Percentiles rank a stretch among this genome's conserved stretches.
phyloP scores from a whole-genome alignment of 1,140 invertebrate species.

The Apocrypta bakeri region DNA sequence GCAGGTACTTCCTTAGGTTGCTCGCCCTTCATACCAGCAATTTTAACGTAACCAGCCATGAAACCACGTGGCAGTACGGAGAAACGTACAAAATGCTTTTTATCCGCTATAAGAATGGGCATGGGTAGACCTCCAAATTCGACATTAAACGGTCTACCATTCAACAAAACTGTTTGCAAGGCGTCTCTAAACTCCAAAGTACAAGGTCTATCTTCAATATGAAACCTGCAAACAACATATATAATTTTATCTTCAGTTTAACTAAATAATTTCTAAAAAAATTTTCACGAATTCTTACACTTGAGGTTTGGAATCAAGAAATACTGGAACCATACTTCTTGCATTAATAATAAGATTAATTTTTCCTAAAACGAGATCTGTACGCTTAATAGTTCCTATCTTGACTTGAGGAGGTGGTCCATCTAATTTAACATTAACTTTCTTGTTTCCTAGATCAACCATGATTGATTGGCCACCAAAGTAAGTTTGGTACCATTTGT shows the following conservation, averaged over 20 bases:
- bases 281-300: slow-evolving; percentile 70
- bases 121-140: slow-evolving; percentile 95
- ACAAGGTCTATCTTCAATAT: slow-evolving; percentile 83
- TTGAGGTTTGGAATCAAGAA: slow-evolving; percentile 90
- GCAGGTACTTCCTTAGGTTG: slow-evolving; percentile 60
- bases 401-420: slow-evolving; percentile 91
- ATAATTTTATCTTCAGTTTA: not conserved
- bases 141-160: slow-evolving; percentile 87
- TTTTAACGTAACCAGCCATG: slow-evolving; percentile 80
- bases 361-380: slow-evolving; percentile 87
- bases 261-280: slow-evolving; percentile 7
- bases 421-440: slow-evolving; percentile 85
- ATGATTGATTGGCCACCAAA: slow-evolving; percentile 92
- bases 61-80: slow-evolving; percentile 85
- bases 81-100: slow-evolving; percentile 89
- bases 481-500: slow-evolving; percentile 89
- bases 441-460: slow-evolving; percentile 87
- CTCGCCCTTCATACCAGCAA: slow-evolving; percentile 81
- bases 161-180: slow-evolving; percentile 85
- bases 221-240: slow-evolving; percentile 74
- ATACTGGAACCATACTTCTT: slow-evolving; percentile 84
- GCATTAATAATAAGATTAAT: slow-evolving; percentile 90
- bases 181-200: slow-evolving; percentile 87
- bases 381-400: slow-evolving; percentile 81
- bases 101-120: slow-evolving; percentile 85